These are phyloP conservation scores for Lucifuga dentata DNA, from an alignment of 2,113 vertebrate genomes.

Conservation along the genomic window DNA sequence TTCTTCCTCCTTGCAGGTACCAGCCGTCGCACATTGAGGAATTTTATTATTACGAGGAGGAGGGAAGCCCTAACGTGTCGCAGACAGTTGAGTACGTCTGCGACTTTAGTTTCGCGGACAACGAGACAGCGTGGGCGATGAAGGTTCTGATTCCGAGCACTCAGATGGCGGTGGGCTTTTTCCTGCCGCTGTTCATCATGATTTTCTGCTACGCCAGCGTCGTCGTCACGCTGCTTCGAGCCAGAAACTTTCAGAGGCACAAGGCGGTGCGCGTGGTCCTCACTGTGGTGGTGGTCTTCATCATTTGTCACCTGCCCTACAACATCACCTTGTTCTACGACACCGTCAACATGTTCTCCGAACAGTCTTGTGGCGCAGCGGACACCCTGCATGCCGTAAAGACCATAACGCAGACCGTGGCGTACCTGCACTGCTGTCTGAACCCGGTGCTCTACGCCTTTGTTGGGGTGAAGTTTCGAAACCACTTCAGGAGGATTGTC, in stretches of 20 bases:
- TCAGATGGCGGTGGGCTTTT: conserved; percentile 88
- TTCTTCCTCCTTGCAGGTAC: conserved; percentile 40
- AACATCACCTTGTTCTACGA: conserved; percentile 83
- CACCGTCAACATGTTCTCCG: conserved; percentile 64
- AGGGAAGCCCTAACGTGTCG: fast-evolving
- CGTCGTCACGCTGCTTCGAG: conserved; percentile 84
- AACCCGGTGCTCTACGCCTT: conserved; percentile 96
- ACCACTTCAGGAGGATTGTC: conserved; percentile 87
- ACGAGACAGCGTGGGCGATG: conserved; percentile 12
- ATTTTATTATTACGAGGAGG: fast-evolving
- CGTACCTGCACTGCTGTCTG: conserved; percentile 93
- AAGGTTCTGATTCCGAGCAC: conserved; percentile 82
- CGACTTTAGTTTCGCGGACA: conserved; percentile 70
- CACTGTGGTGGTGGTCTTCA: conserved; percentile 87
- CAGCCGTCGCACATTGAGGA: fast-evolving
- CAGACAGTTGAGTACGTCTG: conserved; percentile 67
- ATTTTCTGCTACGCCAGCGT: conserved; percentile 87
- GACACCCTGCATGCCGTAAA: conserved; percentile 49
- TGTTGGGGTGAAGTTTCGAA: conserved; percentile 90
- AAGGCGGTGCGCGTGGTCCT: conserved; percentile 90
- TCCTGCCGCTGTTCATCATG: conserved; percentile 89
- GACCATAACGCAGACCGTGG: conserved; percentile 82
- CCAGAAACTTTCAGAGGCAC: conserved; percentile 89
- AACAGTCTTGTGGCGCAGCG: conserved; percentile 36
- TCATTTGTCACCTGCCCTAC: conserved; percentile 90